phyloP scores from a whole-genome alignment of 1,140 invertebrate species.

The Drosophila parabipectinata region DNA sequence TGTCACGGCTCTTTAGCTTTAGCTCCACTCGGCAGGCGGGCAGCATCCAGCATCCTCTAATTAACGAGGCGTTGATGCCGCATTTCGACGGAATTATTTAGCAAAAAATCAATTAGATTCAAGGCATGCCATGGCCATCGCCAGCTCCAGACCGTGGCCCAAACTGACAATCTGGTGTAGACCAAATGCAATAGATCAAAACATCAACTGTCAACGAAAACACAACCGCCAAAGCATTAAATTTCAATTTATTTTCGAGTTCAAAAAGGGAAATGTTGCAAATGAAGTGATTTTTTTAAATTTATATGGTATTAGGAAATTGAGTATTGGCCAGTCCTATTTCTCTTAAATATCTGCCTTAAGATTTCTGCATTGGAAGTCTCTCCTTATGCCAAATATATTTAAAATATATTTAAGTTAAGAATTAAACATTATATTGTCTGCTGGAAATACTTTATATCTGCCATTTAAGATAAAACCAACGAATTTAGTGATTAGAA shows the following conservation, averaged over 20 bases:
- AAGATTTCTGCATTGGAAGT: no score
- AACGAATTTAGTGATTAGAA: no score
- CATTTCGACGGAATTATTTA: slow-evolving; percentile 29
- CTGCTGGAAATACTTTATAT: no score
- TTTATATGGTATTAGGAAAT: neutral
- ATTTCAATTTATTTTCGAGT: neutral
- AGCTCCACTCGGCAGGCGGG: slow-evolving; percentile 25
- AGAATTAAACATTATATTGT: no score
- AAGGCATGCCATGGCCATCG: neutral
- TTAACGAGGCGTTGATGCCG: slow-evolving; percentile 69
- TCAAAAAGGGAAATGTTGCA: neutral
- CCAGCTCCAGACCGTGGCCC: slow-evolving; percentile 15
- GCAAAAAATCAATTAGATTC: slow-evolving; percentile 36
- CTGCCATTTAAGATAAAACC: no score
- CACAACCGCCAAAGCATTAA: slow-evolving; percentile 8
- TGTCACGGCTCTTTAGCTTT: slow-evolving; percentile 60
- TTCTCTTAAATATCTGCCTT: no score
- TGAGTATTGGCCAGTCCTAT: no score
- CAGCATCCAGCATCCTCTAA: slow-evolving; percentile 55
- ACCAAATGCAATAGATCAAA: slow-evolving; percentile 42
- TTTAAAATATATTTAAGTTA: no score
- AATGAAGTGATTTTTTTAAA: neutral
- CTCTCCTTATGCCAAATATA: no score
- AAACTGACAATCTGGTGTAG: slow-evolving; percentile 10
- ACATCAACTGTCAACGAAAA: slow-evolving; percentile 26